A percentile compares a stretch with the other conserved stretches of the same genome.
These are phyloP conservation scores for Entomobrya proxima DNA, from an alignment of 2,888 invertebrate genomes.

Conservation along the genomic window DNA sequence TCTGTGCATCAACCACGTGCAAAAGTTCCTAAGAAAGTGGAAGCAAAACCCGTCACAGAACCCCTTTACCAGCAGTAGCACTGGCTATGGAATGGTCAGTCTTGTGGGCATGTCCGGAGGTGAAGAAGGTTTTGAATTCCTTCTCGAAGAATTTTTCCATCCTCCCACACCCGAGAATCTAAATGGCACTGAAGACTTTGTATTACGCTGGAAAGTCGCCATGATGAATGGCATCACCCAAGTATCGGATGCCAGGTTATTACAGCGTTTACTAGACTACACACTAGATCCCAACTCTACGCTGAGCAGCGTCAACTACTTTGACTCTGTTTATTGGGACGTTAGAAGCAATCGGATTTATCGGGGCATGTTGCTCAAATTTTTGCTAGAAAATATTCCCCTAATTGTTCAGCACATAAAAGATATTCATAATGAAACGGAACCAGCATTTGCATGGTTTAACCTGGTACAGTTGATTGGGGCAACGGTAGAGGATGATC, in stretches of 20 bases:
- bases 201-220: not conserved
- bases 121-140: not conserved
- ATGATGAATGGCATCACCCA: conserved; percentile 11
- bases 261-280: not conserved
- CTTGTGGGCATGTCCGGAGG: not conserved
- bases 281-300: not conserved
- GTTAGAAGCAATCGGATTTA: not conserved
- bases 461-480: conserved; percentile 1
- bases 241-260: not conserved
- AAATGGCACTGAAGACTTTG: not conserved
- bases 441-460: conserved; percentile 5
- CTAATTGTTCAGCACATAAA: not conserved
- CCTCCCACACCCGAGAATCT: not conserved
- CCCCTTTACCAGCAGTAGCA: not conserved
- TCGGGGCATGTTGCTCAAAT: not conserved
- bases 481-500: not conserved
- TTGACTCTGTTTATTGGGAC: conserved; percentile 18
- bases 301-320: not conserved
- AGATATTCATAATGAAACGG: not conserved
- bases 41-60: not conserved
- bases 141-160: conserved; percentile 16
- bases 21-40: not conserved
- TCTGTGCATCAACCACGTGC: not conserved
- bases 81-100: not conserved
- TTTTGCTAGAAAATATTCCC: not conserved